Base-by-base conservation (phyloP, 1,140 invertebrate genomes). In the Drosophila kikkawai region DNA sequence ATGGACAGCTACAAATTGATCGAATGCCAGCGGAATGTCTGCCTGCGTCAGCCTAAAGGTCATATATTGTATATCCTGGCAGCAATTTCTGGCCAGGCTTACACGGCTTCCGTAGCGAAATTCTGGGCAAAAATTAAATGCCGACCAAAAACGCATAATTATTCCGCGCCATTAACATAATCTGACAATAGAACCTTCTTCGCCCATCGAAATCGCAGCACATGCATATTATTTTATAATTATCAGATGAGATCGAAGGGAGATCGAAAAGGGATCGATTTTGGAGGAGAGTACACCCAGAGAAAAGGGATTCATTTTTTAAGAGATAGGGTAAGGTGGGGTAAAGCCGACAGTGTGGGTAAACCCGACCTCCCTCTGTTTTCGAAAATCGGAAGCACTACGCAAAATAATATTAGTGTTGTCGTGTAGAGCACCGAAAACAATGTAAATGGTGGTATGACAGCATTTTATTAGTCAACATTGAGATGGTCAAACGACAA, bases 1-100 rank as follows among this genome's bases (percentile, higher is more conserved):
- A 84, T 61, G 85, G 67, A 76, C 85, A 77, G 79, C 85, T 74
- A 90, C 85, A 88, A 88, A 88, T 90, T 88, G 85, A 90, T 88
- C 85, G 85, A 88, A 81, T 79, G 69, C 78, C 81, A 75, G 57
- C 65, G 58, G 53, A 55, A 55, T 55, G 4, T 55, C 53, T 55
- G 53, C 53, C 53, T 55, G 53, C 53, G 2, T 39, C 53, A 55
- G 29, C 45, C 77, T 68, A 90, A 85, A 85, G 85, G 85, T 90
- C 85, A 88, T 58, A 65, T 50, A 51, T 34, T 17, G 9, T 51
- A 51, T 69, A 77, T 78, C 66, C 74, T 60, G 75, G 76, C 81
- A 75, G 68, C 66, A 79, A 74, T 61, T 77, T 69, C 58, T 42
- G 56, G 51, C 34, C 51, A 0, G 55, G 67, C 63, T 86, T 88